Evolutionary conservation across 2,888 invertebrate genomes (phyloP), one percentile per base, ranked within the genome.

Genomic region (Nebria brevicollis): DNA sequence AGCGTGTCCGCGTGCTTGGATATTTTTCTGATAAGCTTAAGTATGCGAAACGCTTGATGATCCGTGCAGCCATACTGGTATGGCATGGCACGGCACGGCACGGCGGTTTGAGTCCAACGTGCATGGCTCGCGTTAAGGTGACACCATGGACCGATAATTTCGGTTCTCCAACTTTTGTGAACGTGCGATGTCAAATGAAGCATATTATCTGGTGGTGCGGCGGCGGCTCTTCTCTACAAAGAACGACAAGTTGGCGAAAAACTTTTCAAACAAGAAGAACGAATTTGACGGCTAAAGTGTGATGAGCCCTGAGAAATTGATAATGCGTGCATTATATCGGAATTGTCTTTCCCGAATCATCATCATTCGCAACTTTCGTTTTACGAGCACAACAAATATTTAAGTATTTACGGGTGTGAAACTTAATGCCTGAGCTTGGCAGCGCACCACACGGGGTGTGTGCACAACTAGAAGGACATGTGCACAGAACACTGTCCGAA

Each of bases 401-500:
- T 11, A 54, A 54, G 7, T 54, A 6, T 54, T 54, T 54, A 54
- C 54, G 54, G 54, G 54, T 54, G 54, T 54, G 54, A 54, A 54
- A 54, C 6, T 54, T 54, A 54, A 6, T 54, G 34, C 34, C 34
- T 34, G 34, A 34, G 34, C 34, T 54, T 13, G 54, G 54, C 54
- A 54, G 54, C 54, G 54, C 54, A 8, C 8, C 54, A 54, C 54
- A 54, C 54, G 54, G 54, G 54, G 54, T 8, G 54, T 54, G 54
- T 54, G 54, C 4, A 54, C 7, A 54, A 54, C 54, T 54, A 54
- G 54, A 54, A 54, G 54, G 54, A 54, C 68, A 77, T 43, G 42
- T 64, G 64, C 72, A 42, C 72, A 72, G 34, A 70, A 72, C 72
- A 26, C 65, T 72, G 20, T 11, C 64, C 25, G 26, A 13, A 77